phyloP scores from a whole-genome alignment of 2,113 vertebrate species.

The Microtus ochrogaster region DNA sequence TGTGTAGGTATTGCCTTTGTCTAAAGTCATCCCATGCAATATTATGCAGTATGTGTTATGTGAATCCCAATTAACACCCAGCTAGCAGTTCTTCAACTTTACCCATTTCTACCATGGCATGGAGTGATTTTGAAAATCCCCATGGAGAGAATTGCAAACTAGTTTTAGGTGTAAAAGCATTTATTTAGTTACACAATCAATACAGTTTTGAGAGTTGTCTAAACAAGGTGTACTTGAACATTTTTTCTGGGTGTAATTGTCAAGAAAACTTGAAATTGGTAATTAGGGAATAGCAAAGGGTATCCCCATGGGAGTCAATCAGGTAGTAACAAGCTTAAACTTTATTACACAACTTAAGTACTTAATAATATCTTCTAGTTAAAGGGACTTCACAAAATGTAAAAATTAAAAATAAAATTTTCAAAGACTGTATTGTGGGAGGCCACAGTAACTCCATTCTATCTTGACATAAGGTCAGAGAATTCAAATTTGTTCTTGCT shows the following conservation, averaged over 20 bases:
- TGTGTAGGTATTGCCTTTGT: constrained; percentile 48
- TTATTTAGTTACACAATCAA: constrained; percentile 55
- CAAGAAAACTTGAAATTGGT: constrained; percentile 63
- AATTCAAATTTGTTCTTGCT: too few relatives aligned
- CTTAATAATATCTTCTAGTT: constrained; percentile 4
- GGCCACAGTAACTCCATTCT: too few relatives aligned
- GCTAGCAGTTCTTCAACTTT: constrained; percentile 44
- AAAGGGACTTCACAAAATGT: constrained; percentile 23
- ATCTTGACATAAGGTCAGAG: too few relatives aligned
- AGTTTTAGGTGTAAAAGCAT: constrained; percentile 67
- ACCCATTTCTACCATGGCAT: constrained; percentile 59
- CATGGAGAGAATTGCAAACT: constrained; percentile 60
- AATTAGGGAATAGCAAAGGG: constrained; percentile 18
- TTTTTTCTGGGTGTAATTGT: constrained; percentile 15
- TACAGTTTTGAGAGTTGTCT: constrained; percentile 50
- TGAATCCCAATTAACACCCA: constrained; percentile 70
- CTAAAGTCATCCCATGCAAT: neutral
- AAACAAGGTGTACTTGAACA: constrained; percentile 24
- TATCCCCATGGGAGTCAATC: neutral
- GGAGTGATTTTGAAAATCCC: constrained; percentile 67
- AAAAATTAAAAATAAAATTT: neutral
- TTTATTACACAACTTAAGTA: neutral
- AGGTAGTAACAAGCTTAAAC: constrained; percentile 20
- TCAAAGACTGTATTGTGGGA: too few relatives aligned
- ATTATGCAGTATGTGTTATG: constrained; percentile 9